phyloP scores from a whole-genome alignment of 2,113 vertebrate species.

The Pterocles gutturalis region DNA sequence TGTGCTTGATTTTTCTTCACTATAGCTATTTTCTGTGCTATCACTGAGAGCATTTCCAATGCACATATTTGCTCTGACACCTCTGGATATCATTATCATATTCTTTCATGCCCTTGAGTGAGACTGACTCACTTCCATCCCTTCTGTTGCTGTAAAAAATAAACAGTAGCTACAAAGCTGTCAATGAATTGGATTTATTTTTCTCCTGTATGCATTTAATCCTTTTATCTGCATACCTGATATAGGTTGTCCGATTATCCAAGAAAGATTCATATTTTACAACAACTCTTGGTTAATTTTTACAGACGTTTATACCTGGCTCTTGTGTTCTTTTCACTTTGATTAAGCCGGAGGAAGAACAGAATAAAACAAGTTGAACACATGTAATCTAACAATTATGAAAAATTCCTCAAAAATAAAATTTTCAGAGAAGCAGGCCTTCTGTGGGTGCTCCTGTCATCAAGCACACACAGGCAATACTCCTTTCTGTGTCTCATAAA shows the following conservation, averaged over 20 bases:
- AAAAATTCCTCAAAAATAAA: constrained; percentile 15
- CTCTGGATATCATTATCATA: background rate
- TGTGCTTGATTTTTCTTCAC: background rate
- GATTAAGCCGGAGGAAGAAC: background rate
- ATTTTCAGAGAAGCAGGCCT: background rate
- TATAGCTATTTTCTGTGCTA: background rate
- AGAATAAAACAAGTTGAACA: background rate
- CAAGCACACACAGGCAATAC: background rate
- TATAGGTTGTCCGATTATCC: background rate
- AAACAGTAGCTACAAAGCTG: background rate
- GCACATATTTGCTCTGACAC: background rate
- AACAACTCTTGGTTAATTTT: background rate
- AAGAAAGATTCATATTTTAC: background rate
- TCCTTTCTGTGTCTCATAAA: constrained; percentile 40
- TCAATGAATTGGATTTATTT: background rate
- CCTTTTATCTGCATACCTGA: background rate
- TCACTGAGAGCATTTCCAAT: background rate
- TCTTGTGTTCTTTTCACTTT: background rate
- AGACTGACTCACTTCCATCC: background rate
- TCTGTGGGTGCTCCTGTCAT: background rate
- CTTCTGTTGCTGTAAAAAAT: background rate
- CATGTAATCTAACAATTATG: background rate
- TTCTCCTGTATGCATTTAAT: background rate
- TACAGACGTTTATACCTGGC: background rate
- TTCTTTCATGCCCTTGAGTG: background rate